Evolutionary conservation across 2,888 invertebrate species (phyloP), one percentile per base, ranked within the genome.

Genomic region (Gisinianus flammeolus): DNA sequence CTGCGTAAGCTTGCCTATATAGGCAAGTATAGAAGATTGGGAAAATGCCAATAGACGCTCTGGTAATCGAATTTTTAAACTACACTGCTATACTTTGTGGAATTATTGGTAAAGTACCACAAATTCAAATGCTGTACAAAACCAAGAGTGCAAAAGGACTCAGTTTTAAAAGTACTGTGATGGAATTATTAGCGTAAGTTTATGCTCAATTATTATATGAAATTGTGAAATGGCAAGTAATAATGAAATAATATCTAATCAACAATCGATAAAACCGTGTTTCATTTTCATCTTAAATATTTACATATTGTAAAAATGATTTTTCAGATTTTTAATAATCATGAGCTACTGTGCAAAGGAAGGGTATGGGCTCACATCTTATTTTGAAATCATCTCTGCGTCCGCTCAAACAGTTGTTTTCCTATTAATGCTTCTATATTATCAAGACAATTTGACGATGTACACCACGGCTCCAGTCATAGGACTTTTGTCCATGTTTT

Each of bases 71-170:
- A 62, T 62, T 70, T 52, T 64, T 77, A 30, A 77, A 77, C 26
- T 77, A 77, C 64, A 64, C 77, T 16, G 56, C 64, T 1, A 44
- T 52, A 12, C 2, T 62, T 3, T 71, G 28, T 71, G 77, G 94
- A 86, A 88, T 94, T 71, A 89, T 94, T 82, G 88, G 93, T 83
- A 95, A 95, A 89, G 89, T 95, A 72, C 95, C 95, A 0, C 95
- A 95, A 88, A 94, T 95, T 81, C 86, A 91, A 81, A 91, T 90
- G 79, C 88, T 95, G 72, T 85, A 89, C 8, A 88, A 89, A 81
- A 89, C 90, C 71, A 89, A 91, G 86, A 92, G 91, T 73, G 91
- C 93, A 0, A 89, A 90, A 84, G 94, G 94, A 77, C 90, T 93
- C 79, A 92, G 91, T 85, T 85, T 92, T 64, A 87, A 90, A 82